Evolutionary conservation across 2,888 invertebrate species (phyloP), one percentile per base, ranked within the genome.

Genomic region (Isotomurus palustris): DNA sequence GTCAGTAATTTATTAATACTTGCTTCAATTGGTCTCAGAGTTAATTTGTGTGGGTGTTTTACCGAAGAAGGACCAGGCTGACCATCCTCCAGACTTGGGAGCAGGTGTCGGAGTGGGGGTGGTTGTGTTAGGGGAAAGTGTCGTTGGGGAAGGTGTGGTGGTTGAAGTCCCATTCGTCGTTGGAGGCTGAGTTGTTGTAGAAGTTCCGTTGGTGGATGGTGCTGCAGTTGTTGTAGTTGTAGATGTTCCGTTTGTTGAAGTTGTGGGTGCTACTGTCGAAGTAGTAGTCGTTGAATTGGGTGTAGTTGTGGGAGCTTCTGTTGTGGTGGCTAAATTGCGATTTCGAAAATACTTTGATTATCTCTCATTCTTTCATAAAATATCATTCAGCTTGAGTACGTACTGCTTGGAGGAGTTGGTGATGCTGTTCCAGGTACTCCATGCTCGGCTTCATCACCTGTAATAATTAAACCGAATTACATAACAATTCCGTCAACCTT

Each of bases 11-110:
- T n/a, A n/a, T n/a, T n/a, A n/a, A n/a, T n/a, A n/a, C n/a, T n/a
- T n/a, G n/a, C n/a, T n/a, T n/a, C n/a, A n/a, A n/a, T n/a, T n/a
- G n/a, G n/a, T n/a, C n/a, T n/a, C n/a, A n/a, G n/a, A n/a, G n/a
- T n/a, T 50, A 62, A 59, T 57, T 44, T 6, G 28, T 60, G 35
- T 14, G 25, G 19, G 10, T 22, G 51, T 29, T 38, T 3, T n/a
- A 68, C 67, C 67, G 45, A 69, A 64, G 48, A 69, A 69, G 10
- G 64, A 59, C 28, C 64, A 61, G 60, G 64, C 61, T 2, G 62
- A 60, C 57, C 61, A 62, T 45, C 67, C 69, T 10, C 53, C 53
- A 10, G 47, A 36, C 3, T 44, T 47, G 22, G 64, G 62, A 17
- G 57, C 41, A 14, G 53, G 45, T 27, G 57, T 52, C 2, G 45